phyloP scores from a whole-genome alignment of 2,113 vertebrate genomes.

The Tragelaphus buxtoni region DNA sequence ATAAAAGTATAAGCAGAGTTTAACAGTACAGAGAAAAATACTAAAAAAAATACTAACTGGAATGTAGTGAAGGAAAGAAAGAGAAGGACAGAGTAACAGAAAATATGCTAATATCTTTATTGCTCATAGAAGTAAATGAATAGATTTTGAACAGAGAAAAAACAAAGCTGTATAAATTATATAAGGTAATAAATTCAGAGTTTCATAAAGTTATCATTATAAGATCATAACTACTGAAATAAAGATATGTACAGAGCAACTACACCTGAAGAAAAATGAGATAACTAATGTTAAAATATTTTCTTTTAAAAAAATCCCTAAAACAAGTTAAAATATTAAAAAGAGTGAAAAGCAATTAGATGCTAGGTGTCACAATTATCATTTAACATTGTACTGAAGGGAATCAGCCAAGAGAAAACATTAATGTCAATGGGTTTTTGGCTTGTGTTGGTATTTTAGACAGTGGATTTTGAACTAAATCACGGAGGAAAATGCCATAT shows the following conservation, averaged over 20 bases:
- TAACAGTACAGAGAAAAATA: background rate
- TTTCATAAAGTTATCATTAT: background rate
- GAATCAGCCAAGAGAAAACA: background rate
- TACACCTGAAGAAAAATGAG: background rate
- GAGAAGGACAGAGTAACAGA: background rate
- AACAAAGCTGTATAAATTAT: background rate
- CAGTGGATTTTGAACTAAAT: background rate
- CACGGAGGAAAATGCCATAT: background rate
- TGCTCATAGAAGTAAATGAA: background rate
- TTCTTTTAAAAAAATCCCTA: background rate
- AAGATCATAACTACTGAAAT: background rate
- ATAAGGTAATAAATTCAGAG: background rate
- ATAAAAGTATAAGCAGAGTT: background rate
- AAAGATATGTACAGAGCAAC: background rate
- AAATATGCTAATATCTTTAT: constrained; percentile 10
- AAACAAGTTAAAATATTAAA: background rate
- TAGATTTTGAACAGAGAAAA: background rate
- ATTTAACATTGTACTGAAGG: background rate
- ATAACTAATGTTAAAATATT: background rate
- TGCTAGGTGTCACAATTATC: background rate
- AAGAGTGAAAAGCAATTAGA: background rate
- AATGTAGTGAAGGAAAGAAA: background rate
- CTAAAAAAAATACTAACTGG: background rate
- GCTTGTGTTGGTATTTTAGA: background rate
- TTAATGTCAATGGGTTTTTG: background rate